Conservation (phyloP, 2,797 vertebrate species). For the Acomys russatus region DNA sequence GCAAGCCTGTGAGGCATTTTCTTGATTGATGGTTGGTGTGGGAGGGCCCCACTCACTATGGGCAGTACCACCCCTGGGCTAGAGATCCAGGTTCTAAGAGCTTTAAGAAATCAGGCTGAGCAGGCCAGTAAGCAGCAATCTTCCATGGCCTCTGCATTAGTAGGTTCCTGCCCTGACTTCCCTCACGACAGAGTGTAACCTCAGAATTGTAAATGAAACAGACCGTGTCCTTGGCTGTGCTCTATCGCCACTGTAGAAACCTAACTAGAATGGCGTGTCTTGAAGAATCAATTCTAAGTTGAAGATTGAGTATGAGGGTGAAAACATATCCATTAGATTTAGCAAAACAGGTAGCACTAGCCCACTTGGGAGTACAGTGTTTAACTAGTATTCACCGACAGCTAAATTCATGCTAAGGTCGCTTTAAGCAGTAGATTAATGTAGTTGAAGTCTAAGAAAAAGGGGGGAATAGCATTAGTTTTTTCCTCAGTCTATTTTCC, state of each 20-base stretch:
- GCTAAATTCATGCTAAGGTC: neutral
- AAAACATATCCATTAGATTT: neutral
- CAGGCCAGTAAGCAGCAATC: neutral
- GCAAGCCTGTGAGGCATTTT: neutral
- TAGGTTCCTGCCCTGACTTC: neutral
- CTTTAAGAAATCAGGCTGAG: neutral
- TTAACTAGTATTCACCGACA: neutral
- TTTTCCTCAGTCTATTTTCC: neutral
- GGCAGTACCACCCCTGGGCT: neutral
- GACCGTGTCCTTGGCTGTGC: neutral
- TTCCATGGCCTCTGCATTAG: neutral
- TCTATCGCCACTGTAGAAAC: neutral
- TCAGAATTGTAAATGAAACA: neutral
- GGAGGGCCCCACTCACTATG: neutral
- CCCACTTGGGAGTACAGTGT: neutral
- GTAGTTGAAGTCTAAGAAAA: constrained; percentile 11
- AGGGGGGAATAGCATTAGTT: neutral
- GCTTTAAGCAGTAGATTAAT: neutral
- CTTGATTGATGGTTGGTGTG: neutral
- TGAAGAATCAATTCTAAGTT: neutral
- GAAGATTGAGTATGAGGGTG: neutral
- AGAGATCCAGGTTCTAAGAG: neutral
- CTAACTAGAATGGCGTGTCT: neutral
- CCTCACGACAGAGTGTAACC: neutral
- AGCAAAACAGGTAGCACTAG: neutral